These are phyloP conservation scores for Promerops cafer DNA, from an alignment of 2,113 vertebrate genomes.

Conservation along the genomic window DNA sequence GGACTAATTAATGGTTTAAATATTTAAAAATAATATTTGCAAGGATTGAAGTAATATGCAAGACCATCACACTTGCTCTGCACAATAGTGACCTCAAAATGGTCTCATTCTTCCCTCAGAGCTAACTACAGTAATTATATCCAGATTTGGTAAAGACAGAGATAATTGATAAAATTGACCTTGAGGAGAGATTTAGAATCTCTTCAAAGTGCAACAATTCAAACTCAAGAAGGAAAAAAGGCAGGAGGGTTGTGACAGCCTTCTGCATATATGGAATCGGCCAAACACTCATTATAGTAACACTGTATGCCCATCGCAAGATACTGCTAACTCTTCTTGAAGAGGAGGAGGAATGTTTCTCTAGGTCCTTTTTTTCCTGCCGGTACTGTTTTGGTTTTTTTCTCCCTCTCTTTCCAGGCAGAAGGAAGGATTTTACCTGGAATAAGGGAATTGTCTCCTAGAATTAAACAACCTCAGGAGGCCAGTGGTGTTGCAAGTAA, in stretches of 20 bases:
- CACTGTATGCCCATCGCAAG: not conserved
- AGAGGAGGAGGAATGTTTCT: not conserved
- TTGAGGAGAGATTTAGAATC: not conserved
- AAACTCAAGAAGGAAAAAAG: not conserved
- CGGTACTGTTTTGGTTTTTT: not conserved
- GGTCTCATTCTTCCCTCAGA: not conserved
- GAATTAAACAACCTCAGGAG: not conserved
- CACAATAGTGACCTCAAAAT: not conserved
- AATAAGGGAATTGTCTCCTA: not conserved
- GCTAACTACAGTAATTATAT: not conserved
- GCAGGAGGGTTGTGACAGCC: not conserved
- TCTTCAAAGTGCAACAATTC: not conserved
- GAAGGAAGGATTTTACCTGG: not conserved
- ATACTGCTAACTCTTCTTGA: fast-evolving
- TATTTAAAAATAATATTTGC: not conserved
- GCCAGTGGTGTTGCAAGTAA: not conserved
- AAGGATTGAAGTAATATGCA: not conserved
- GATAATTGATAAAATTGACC: not conserved
- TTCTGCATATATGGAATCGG: not conserved
- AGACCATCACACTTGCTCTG: not conserved
- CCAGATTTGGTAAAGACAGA: not conserved
- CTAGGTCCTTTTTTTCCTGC: not conserved
- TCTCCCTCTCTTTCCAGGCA: not conserved
- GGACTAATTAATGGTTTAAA: not conserved
- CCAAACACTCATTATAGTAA: not conserved